A percentile compares a stretch with the other conserved stretches of the same genome.
phyloP scores from a whole-genome alignment of 2,797 vertebrate species.

The Acanthis flammea region DNA sequence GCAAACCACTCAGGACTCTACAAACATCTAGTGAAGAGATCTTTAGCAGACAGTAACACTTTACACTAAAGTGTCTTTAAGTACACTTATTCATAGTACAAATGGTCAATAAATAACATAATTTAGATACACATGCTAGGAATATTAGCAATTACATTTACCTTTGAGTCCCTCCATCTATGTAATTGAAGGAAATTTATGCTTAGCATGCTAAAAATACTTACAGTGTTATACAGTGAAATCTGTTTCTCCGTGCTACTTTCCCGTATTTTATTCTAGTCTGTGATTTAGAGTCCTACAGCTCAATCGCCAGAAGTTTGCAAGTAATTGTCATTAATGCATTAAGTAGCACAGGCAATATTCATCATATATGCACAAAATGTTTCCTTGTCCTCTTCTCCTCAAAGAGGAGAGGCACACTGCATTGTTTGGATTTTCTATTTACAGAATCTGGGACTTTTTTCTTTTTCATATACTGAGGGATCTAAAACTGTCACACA shows the following conservation, averaged over 20 bases:
- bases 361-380: background rate
- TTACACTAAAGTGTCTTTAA: constrained; percentile 29
- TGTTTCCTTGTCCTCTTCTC: background rate
- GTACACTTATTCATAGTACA: background rate
- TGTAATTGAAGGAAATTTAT: background rate
- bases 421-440: background rate
- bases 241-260: background rate
- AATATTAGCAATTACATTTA: background rate
- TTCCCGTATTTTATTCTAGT: background rate
- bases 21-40: constrained; percentile 40
- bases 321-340: background rate
- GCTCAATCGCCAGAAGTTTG: background rate
- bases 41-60: constrained; percentile 37
- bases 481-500: background rate
- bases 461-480: background rate
- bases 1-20: constrained; percentile 50
- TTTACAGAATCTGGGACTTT: background rate
- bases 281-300: background rate
- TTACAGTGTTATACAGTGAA: background rate
- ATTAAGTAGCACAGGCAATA: background rate
- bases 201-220: background rate
- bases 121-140: background rate
- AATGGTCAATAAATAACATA: background rate
- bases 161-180: background rate
- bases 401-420: background rate